Percentiles rank a stretch among this genome's conserved stretches.
These are phyloP conservation scores for Macrostomum lignano DNA, from an alignment of 1,140 invertebrate species.

Conservation along the genomic window DNA sequence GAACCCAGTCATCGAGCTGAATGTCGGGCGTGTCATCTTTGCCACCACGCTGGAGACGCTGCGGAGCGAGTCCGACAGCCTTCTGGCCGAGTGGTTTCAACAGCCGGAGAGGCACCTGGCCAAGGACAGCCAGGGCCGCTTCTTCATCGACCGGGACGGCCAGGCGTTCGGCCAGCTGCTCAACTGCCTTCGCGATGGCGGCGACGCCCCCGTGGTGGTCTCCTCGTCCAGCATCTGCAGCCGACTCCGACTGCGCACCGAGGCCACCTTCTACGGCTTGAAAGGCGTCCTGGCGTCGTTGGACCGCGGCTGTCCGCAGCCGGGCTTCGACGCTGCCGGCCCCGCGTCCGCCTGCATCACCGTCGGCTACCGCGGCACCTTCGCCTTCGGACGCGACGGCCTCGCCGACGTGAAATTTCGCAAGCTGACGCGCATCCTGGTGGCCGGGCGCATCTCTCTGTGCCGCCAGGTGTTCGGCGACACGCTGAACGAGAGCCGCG, in stretches of 20 bases:
- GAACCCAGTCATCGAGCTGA: conserved; percentile 17
- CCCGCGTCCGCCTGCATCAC: conserved; percentile 35
- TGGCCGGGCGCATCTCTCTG: conserved; percentile 50
- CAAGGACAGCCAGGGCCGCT: conserved; percentile 30
- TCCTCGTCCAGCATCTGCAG: conserved; percentile 71
- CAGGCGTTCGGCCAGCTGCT: conserved; percentile 61
- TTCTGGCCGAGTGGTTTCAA: too few species aligned
- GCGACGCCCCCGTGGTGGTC: too few species aligned
- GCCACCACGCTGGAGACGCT: conserved; percentile 19
- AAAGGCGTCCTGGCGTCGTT: conserved; percentile 5
- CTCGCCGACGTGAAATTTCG: conserved; percentile 77
- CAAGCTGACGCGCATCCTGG: conserved; percentile 53
- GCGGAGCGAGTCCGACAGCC: too few species aligned
- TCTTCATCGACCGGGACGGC: conserved; percentile 72
- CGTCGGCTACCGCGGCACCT: conserved; percentile 71
- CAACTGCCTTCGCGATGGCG: conserved; percentile 42
- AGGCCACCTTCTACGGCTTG: conserved; percentile 52
- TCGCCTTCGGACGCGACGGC: conserved; percentile 73
- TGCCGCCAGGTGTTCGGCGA: conserved; percentile 34
- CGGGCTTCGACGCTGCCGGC: background rate
- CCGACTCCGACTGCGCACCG: conserved; percentile 46
- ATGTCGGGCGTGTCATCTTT: conserved; percentile 26
- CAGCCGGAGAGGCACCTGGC: too few species aligned
- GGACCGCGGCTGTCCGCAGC: conserved; percentile 8
- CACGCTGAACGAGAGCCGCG: conserved; percentile 67